These are phyloP conservation scores for Macaria notata DNA, from an alignment of 2,888 invertebrate species.

Conservation along the genomic window DNA sequence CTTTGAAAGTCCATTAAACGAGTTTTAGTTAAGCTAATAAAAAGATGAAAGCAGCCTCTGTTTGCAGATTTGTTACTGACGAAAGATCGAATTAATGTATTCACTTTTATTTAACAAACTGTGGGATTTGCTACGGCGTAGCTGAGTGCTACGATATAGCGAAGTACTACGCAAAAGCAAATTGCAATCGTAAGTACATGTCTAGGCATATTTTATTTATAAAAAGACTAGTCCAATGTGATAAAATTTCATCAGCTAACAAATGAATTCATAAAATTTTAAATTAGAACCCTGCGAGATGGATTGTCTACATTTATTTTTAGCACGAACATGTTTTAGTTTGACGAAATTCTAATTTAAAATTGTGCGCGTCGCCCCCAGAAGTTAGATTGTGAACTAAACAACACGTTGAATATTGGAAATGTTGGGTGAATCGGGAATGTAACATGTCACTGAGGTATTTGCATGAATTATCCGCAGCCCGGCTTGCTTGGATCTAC, in stretches of 20 bases:
- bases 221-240: neutral
- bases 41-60: constrained; percentile 22
- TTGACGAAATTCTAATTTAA: constrained; percentile 36
- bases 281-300: constrained; percentile 8
- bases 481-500: constrained; percentile 17
- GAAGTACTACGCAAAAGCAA: neutral
- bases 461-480: constrained; percentile 45
- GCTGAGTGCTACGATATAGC: neutral
- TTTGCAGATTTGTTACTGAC: constrained; percentile 21
- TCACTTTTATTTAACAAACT: constrained; percentile 9
- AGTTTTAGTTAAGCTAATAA: constrained; percentile 29
- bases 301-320: constrained; percentile 9
- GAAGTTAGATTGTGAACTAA: constrained; percentile 36
- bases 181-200: too few species aligned
- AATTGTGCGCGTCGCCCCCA: constrained; percentile 31
- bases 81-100: constrained; percentile 21
- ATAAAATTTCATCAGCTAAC: neutral
- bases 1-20: constrained; percentile 25
- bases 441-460: constrained; percentile 45
- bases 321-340: constrained; percentile 26
- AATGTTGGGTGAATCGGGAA: constrained; percentile 40
- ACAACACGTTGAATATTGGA: constrained; percentile 42
- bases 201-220: too few species aligned
- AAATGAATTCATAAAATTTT: constrained; percentile 7
- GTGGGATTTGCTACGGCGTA: constrained; percentile 1